These are phyloP conservation scores for Druon quercuslanigerum DNA, from an alignment of 1,140 invertebrate genomes.

Conservation along the genomic window DNA sequence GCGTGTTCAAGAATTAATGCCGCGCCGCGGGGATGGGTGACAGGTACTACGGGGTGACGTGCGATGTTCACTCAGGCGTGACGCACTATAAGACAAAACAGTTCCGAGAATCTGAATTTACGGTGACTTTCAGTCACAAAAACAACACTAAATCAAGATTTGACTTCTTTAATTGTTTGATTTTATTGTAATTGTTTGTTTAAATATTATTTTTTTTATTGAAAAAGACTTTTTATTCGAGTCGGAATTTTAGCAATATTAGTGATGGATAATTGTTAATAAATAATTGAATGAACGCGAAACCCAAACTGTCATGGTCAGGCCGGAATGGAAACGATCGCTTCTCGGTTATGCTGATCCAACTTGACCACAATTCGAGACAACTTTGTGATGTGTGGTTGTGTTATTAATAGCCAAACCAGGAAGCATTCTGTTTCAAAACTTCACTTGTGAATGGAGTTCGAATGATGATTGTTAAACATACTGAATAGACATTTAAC, in stretches of 20 bases:
- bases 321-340: conserved; percentile 13
- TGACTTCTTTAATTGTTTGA: too few species aligned
- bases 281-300: conserved; percentile 4
- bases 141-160: too few species aligned
- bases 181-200: too few species aligned
- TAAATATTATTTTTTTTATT: too few species aligned
- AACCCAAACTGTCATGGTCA: conserved; percentile 8
- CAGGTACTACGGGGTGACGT: too few species aligned
- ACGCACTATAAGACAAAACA: too few species aligned
- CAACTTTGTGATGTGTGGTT: conserved; percentile 26
- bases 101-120: too few species aligned
- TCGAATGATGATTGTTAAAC: not conserved
- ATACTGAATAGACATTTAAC: not conserved
- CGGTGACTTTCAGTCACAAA: too few species aligned
- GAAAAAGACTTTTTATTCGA: not conserved
- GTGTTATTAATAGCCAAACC: conserved; percentile 18
- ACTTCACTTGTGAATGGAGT: not conserved
- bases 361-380: conserved; percentile 27
- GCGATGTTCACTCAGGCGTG: too few species aligned
- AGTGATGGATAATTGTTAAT: conserved; percentile 5
- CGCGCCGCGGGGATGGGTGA: too few species aligned
- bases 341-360: conserved; percentile 8
- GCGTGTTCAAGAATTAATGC: too few species aligned
- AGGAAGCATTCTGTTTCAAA: conserved; percentile 14
- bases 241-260: not conserved